phyloP scores from a whole-genome alignment of 2,797 vertebrate species.

The Pantherophis alleghaniensis region DNA sequence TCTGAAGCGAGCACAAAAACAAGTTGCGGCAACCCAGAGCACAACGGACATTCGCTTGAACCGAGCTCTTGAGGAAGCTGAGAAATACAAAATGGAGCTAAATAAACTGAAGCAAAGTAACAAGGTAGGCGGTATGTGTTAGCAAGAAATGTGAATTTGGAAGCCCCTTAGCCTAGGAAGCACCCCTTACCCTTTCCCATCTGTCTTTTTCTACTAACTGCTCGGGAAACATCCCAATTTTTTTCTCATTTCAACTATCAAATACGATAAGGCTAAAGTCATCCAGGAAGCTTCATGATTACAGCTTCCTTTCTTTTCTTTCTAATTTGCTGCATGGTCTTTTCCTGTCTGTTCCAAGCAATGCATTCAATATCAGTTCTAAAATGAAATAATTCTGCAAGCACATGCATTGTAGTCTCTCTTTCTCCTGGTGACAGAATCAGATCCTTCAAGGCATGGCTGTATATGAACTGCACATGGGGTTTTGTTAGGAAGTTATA shows the following conservation, averaged over 20 bases:
- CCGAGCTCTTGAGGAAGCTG: constrained; percentile 88
- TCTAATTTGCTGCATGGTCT: background rate
- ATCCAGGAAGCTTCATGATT: background rate
- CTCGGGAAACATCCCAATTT: background rate
- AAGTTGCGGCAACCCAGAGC: constrained; percentile 76
- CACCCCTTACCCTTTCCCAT: too few species aligned
- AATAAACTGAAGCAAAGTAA: constrained; percentile 82
- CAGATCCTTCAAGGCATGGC: background rate
- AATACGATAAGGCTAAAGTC: background rate
- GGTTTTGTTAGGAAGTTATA: background rate
- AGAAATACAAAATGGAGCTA: constrained; percentile 83
- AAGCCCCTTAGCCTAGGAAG: too few species aligned
- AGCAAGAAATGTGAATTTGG: background rate
- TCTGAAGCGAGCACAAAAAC: constrained; percentile 81
- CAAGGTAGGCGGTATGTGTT: constrained; percentile 73
- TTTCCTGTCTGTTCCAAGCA: too few species aligned
- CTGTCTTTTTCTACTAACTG: background rate
- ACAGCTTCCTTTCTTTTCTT: too few species aligned
- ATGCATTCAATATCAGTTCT: background rate
- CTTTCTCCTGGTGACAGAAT: background rate
- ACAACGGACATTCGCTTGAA: constrained; percentile 86
- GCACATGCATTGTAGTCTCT: too few species aligned
- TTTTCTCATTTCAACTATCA: background rate
- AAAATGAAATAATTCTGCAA: background rate
- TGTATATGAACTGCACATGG: background rate